A percentile compares a stretch with the other conserved stretches of the same genome.
These are phyloP conservation scores for Thaleichthys pacificus DNA, from an alignment of 2,797 vertebrate species.

Conservation along the genomic window DNA sequence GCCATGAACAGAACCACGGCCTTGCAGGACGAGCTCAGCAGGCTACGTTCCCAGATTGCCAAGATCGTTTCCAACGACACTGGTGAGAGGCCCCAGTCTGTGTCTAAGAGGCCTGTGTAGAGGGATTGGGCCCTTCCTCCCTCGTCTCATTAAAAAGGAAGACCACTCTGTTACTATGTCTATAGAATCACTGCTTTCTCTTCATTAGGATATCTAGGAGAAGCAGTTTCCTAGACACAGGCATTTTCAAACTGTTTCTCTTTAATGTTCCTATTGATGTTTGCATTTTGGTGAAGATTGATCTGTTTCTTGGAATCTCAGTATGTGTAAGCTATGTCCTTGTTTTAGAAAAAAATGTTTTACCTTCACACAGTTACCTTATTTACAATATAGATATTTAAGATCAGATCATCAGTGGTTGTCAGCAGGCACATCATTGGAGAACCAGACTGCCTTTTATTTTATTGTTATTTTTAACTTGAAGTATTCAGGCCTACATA, in stretches of 20 bases:
- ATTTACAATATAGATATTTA: neutral
- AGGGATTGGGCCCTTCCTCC: neutral
- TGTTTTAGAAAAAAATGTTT: too few relatives aligned
- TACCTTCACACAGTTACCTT: too few relatives aligned
- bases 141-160: too few relatives aligned
- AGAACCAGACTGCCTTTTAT: neutral
- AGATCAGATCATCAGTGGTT: neutral
- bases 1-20: conserved; percentile 92
- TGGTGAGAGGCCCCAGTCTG: conserved; percentile 63
- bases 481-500: neutral
- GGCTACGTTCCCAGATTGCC: conserved; percentile 92
- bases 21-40: conserved; percentile 94
- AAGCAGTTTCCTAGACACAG: too few relatives aligned
- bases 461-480: neutral
- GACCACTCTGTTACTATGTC: too few relatives aligned
- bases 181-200: too few relatives aligned
- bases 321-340: too few relatives aligned
- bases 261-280: too few relatives aligned
- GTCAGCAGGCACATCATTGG: neutral
- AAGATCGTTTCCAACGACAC: conserved; percentile 89
- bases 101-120: neutral
- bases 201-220: too few relatives aligned
- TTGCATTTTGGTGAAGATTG: too few relatives aligned
- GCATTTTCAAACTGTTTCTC: too few relatives aligned
- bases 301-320: too few relatives aligned